Base-by-base conservation (phyloP, 2,888 invertebrate species). In the Synanthedon formicaeformis region DNA sequence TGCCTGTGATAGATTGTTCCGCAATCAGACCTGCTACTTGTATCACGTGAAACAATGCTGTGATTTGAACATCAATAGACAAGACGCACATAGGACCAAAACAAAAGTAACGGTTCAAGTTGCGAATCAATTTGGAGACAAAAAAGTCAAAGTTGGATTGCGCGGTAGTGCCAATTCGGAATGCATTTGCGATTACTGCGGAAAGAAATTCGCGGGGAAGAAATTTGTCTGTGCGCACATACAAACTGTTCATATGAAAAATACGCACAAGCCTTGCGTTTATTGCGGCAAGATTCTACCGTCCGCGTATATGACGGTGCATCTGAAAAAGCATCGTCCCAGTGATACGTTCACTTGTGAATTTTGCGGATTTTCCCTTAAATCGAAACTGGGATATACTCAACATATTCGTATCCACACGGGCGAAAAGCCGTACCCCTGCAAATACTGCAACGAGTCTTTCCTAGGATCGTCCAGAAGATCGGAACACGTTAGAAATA, bases 351-450 rank as follows among this genome's bases (percentile, higher is more conserved):
- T 60, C 51, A 71, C 69, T 6, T 86, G 85, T 57, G 67, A 70
- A 0, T 64, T 73, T 5, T 86, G 85, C 41, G 76, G 74, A 1
- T 59, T 76, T 0, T 52, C 71, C 0, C 61, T 86, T 0, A 80
- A 77, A 58, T 72, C 75, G 0, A 80, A 73, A 41, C 57, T 84
- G 0, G 85, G 85, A 0, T 79, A 76, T 40, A 63, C 60, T 0
- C 85, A 85, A 53, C 85, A 86, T 51, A 50, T 79, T n/a, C 66
- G 85, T 0, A 57, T 85, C 1, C 85, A 86, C 49, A 81, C 82
- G 0, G 85, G 85, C 1, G 85, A 86, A 52, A 67, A 68, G 3
- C 85, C 85, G 0, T 86, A 85, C 40, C 18, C 60, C 0, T 86
- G 85, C 51, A 64, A 71, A 18, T 62, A 70, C 40, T 86, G 85